These are phyloP conservation scores for Xylocopa sonorina DNA, from an alignment of 1,140 invertebrate species.

Conservation along the genomic window DNA sequence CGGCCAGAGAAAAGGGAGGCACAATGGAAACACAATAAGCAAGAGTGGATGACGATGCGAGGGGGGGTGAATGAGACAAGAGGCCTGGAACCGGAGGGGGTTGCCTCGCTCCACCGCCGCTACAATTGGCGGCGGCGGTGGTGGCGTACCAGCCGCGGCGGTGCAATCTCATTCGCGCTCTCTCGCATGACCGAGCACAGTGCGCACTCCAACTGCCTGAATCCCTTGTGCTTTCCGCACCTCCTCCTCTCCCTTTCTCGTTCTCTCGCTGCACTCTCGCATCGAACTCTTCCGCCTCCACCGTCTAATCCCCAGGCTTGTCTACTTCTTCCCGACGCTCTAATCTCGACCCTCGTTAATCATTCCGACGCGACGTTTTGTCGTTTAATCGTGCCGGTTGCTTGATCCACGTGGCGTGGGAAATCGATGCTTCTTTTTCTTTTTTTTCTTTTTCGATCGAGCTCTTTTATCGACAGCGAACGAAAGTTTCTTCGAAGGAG, in stretches of 20 bases:
- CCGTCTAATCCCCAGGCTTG: conserved; percentile 29
- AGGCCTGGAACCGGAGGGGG: conserved; percentile 32
- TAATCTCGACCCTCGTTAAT: conserved; percentile 40
- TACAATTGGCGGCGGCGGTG: conserved; percentile 69
- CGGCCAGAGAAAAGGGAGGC: conserved; percentile 67
- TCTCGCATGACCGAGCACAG: conserved; percentile 72
- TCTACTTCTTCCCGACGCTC: conserved; percentile 35
- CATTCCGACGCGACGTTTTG: conserved; percentile 5
- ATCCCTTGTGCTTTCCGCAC: conserved; percentile 59
- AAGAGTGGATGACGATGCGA: conserved; percentile 64
- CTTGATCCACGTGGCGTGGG: background rate
- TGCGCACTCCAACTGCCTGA: conserved; percentile 54
- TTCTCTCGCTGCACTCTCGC: conserved; percentile 9
- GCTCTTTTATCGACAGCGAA: background rate
- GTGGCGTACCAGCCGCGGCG: conserved; percentile 62
- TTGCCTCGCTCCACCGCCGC: conserved; percentile 50
- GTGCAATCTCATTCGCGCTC: conserved; percentile 77
- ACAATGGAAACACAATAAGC: conserved; percentile 72
- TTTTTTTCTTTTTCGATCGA: background rate
- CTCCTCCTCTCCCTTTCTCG: conserved; percentile 30
- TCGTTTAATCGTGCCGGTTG: background rate
- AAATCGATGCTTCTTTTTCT: conserved; percentile 8
- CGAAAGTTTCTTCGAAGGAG: too few species aligned
- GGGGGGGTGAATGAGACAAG: conserved; percentile 53
- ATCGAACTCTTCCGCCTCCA: conserved; percentile 36